Evolutionary conservation across 2,888 invertebrate species (phyloP).

Genomic region (Petrolisthes manimaculis): DNA sequence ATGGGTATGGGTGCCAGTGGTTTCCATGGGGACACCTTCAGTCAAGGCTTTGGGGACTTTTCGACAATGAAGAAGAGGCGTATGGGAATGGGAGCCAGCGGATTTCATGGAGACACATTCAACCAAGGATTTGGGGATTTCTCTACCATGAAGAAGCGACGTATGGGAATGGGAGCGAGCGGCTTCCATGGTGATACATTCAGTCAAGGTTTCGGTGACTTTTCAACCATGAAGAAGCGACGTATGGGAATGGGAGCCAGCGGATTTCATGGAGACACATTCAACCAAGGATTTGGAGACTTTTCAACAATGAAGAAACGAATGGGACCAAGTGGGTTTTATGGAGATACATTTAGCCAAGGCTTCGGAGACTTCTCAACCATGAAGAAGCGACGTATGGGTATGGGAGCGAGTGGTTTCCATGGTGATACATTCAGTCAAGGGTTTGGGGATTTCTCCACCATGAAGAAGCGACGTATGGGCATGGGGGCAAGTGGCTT

Average conservation of each 20-base stretch:
- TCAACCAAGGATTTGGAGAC: constrained; percentile 66
- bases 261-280: constrained; percentile 60
- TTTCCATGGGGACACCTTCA: constrained; percentile 69
- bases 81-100: constrained; percentile 68
- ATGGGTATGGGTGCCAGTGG: constrained; percentile 66
- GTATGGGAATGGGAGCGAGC: constrained; percentile 67
- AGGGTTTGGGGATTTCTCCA: constrained; percentile 69
- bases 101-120: constrained; percentile 69
- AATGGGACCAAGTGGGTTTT: constrained; percentile 68
- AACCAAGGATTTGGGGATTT: constrained; percentile 68
- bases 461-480: constrained; percentile 67
- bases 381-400: constrained; percentile 67
- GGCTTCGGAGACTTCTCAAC: constrained; percentile 69
- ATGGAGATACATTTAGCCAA: constrained; percentile 69
- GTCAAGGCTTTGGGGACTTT: constrained; percentile 69
- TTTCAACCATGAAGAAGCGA: constrained; percentile 68
- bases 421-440: constrained; percentile 69
- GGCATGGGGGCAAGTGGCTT: constrained; percentile 68
- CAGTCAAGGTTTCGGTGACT: constrained; percentile 69
- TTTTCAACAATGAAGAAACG: constrained; percentile 64
- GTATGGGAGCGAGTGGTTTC: constrained; percentile 68
- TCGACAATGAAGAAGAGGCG: constrained; percentile 67
- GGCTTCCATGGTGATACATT: constrained; percentile 69
- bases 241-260: constrained; percentile 57
- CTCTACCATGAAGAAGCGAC: constrained; percentile 67